Percentiles rank a stretch among this genome's conserved stretches.
Conservation (phyloP, 2,888 invertebrate species). For the Leistus spinibarbis region DNA sequence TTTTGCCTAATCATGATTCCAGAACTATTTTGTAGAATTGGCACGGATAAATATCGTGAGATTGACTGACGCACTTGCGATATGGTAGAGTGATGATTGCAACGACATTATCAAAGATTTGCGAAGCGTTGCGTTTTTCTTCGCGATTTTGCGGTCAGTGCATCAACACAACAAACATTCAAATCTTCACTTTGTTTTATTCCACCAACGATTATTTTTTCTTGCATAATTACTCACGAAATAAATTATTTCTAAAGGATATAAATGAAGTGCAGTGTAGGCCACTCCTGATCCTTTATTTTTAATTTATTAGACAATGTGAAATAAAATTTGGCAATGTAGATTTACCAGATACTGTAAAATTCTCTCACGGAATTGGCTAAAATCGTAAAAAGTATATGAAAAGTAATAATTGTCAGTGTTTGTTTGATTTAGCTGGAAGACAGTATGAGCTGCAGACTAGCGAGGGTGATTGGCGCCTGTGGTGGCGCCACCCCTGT, state of each 20-base stretch:
- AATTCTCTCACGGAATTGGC: too few relatives aligned
- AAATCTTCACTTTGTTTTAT: too few relatives aligned
- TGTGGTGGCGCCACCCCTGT: constrained; percentile 44
- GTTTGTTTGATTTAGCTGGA: background rate
- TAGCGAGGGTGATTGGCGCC: constrained; percentile 42
- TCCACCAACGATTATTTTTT: background rate
- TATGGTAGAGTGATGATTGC: background rate
- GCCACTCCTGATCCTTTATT: too few relatives aligned
- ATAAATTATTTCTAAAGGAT: too few relatives aligned
- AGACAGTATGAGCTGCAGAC: background rate
- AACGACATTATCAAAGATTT: constrained; percentile 7
- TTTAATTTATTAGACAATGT: too few relatives aligned
- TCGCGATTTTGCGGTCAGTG: constrained; percentile 27
- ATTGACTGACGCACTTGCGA: background rate
- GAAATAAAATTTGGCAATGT: too few relatives aligned
- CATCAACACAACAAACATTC: constrained; percentile 9
- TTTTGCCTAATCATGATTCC: too few relatives aligned
- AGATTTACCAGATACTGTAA: too few relatives aligned
- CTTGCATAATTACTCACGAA: background rate
- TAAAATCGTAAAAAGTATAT: background rate
- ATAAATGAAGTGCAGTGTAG: too few relatives aligned
- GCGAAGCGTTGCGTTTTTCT: background rate
- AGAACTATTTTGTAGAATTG: background rate
- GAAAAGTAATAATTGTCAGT: background rate
- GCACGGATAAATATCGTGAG: constrained; percentile 25